Base-by-base conservation (phyloP, 2,113 vertebrate genomes). In the Eleginops maclovinus region DNA sequence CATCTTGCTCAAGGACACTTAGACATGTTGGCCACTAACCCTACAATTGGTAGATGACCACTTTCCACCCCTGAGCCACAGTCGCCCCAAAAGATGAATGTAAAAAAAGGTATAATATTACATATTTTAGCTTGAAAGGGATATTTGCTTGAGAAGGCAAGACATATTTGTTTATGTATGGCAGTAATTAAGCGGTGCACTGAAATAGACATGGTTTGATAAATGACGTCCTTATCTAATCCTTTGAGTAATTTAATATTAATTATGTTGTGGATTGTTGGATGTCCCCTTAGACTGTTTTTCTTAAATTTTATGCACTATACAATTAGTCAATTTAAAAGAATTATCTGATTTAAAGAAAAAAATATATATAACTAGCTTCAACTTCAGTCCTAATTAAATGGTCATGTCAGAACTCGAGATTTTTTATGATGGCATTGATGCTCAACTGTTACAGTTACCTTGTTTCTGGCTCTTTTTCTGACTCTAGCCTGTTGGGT, bases 361-460 rank as follows among this genome's bases (percentile, higher is more conserved):
- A 17, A 46, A 50, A 43, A 51, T 13, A 51, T 56, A 36, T 9
- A 36, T 36, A 36, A 36, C 7, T 36, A 8, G 31, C 31, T 2
- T 69, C 21, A 28, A 5, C n/a, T 62, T 22, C 51, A 61, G n/a
- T 15, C 3, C 9, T 43, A 16, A 71, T 64, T 11, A 55, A 70
- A 64, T 51, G 26, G 61, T 60, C 5, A 64, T 64, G 26, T 49
- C 36, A 4, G 0, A 22, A 43, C 11, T 16, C 26, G 9, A n/a
- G 14, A 24, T 56, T 15, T 54, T 3, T 77, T 78, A 36, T 59
- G n/a, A 44, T 9, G 60, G 21, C 26, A 17, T 36, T 51, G 17
- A 64, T 12, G 16, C 9, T 44, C 53, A 59, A 9, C 49, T 61
- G 19, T 56, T 74, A 51, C 22, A 71, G 54, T 75, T 79, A 31